Percentiles rank a stretch among this genome's conserved stretches.
phyloP scores from a whole-genome alignment of 1,140 invertebrate genomes.

The Pinna nobilis region DNA sequence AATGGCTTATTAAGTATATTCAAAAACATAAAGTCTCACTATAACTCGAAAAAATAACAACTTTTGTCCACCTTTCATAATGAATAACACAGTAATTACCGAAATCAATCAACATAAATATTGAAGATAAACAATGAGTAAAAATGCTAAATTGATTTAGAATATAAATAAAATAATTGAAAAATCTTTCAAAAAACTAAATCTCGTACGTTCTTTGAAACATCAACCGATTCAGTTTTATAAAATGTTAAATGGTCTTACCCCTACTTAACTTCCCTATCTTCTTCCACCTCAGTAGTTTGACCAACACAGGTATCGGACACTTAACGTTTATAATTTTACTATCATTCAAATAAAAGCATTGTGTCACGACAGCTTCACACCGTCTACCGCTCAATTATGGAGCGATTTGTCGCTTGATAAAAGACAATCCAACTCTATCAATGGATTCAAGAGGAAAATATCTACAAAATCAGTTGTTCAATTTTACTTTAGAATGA shows the following conservation, averaged over 20 bases:
- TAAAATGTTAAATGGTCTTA: background rate
- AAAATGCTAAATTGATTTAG: background rate
- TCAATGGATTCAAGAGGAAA: background rate
- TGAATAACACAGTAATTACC: constrained; percentile 1
- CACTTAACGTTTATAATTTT: background rate
- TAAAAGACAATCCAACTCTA: background rate
- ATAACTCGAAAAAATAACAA: too few species aligned
- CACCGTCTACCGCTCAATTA: background rate
- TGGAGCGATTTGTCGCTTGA: background rate
- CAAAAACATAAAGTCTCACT: too few species aligned
- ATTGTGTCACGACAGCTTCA: background rate
- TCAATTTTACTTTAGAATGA: too few species aligned
- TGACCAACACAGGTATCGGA: background rate
- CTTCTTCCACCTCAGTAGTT: background rate
- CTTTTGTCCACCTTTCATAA: background rate
- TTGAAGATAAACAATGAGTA: background rate
- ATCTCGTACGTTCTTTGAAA: background rate
- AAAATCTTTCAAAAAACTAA: too few species aligned
- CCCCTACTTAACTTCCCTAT: background rate
- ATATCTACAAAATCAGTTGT: background rate
- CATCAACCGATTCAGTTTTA: background rate
- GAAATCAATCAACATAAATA: background rate
- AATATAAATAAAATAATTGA: too few species aligned
- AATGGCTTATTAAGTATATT: too few species aligned
- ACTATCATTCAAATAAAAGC: background rate